Base-by-base conservation (phyloP, 2,888 invertebrate genomes). In the Phasia obesa region DNA sequence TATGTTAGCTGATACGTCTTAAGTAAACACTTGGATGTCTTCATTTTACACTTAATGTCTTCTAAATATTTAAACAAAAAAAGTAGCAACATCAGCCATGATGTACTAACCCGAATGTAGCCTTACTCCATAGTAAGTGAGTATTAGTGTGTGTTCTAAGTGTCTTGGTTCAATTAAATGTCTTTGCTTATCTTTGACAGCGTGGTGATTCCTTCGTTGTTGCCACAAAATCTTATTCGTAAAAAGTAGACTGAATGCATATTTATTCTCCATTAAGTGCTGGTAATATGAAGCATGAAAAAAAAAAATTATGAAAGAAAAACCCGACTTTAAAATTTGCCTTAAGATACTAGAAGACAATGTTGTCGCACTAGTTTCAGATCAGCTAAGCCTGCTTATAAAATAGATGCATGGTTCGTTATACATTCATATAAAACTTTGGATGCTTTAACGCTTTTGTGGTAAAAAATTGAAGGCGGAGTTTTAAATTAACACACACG, bases 401-500 rank as follows among this genome's bases (percentile, higher is more conserved):
- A 44, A 17, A 38, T 13, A 38, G 27, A 49, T 65, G 31, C 38
- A 67, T 13, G 23, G 57, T 64, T 21, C 62, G 15, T 21, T 53
- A 62, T 62, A 44, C 62, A 53, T 21, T 17, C 57, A 42, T 38
- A 75, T 69, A 51, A 59, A 60, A 59, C 59, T 51, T 21, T 11
- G 19, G 38, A 75, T 65, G 59, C 23, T 69, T 64, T 35, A 44
- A 49, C 4, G 38, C 9, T 7, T 49, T n/a, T 55, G 31, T 17
- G n/a, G 15, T 9, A 21, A 25, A 55, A 53, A 65, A 42, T 47
- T 57, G 79, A 79, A 83, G 78, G 78, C 79, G 83, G 75, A 83
- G 83, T 83, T 83, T 83, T 71, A 74, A 78, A 78, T 82, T 82
- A 83, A 67, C 75, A 23, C 65, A 70, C 49, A 75, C 70, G 78